These are phyloP conservation scores for Dicrostonyx torquatus DNA, from an alignment of 2,797 vertebrate genomes.

Conservation along the genomic window DNA sequence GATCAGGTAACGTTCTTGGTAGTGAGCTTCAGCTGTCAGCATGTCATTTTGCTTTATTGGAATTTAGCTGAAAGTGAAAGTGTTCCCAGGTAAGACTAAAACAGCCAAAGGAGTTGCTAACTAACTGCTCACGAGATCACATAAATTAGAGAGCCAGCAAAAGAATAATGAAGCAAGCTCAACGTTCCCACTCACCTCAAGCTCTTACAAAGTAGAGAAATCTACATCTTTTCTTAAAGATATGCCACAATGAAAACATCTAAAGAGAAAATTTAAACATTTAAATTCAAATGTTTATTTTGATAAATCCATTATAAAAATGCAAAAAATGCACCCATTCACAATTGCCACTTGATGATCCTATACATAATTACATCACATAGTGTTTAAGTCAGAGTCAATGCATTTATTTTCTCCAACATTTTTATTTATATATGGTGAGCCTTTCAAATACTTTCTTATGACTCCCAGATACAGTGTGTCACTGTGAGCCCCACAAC, in stretches of 20 bases:
- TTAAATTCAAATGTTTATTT: background rate
- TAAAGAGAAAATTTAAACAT: background rate
- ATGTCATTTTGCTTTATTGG: constrained; percentile 32
- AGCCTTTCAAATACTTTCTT: background rate
- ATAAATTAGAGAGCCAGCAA: background rate
- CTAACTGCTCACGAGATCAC: background rate
- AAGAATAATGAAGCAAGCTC: background rate
- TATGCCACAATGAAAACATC: background rate
- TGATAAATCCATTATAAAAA: background rate
- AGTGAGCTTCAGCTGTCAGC: background rate
- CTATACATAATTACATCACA: too few relatives aligned
- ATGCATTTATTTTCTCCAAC: background rate
- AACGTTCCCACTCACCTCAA: background rate
- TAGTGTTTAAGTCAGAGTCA: background rate
- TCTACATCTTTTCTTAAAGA: background rate
- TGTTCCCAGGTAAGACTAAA: background rate
- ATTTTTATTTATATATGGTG: background rate
- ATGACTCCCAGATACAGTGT: background rate
- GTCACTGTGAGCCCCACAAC: background rate
- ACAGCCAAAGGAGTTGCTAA: background rate
- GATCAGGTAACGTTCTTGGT: background rate
- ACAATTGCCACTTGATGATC: background rate
- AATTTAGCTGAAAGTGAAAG: constrained; percentile 9
- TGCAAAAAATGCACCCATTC: background rate
- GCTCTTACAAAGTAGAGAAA: background rate